phyloP scores from a whole-genome alignment of 2,888 invertebrate species.

The Neoaliturus tenellus region DNA sequence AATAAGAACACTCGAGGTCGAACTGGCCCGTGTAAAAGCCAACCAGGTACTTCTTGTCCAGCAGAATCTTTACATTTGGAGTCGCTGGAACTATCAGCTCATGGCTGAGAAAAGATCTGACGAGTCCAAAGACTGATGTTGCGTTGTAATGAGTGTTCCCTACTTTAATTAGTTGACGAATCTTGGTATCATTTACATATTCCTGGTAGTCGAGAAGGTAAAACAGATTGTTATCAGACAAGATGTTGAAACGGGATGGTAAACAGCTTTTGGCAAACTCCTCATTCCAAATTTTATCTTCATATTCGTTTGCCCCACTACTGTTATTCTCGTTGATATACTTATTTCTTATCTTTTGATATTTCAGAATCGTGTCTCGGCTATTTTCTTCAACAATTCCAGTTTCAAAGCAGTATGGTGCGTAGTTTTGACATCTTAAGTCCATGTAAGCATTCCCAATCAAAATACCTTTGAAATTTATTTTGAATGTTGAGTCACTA shows the following conservation, averaged over 20 bases:
- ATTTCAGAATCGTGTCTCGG: not conserved
- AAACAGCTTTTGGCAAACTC: not conserved
- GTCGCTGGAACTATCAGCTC: slow-evolving; percentile 86
- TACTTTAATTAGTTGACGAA: not conserved
- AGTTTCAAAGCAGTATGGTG: not conserved
- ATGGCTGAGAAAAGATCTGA: slow-evolving; percentile 73
- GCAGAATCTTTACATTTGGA: slow-evolving; percentile 75
- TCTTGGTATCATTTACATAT: not conserved
- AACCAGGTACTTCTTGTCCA: slow-evolving; percentile 81
- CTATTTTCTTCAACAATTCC: not conserved
- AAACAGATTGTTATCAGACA: not conserved
- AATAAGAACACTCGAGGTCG: slow-evolving; percentile 93
- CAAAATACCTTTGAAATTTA: slow-evolving; percentile 48
- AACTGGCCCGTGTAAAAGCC: slow-evolving; percentile 93
- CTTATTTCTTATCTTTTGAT: not conserved
- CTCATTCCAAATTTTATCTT: not conserved
- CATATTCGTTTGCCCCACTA: not conserved
- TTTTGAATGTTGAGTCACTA: not conserved
- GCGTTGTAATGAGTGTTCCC: not conserved
- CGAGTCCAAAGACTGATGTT: not conserved
- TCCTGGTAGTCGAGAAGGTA: not conserved
- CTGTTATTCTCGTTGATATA: not conserved
- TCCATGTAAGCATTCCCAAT: slow-evolving; percentile 18
- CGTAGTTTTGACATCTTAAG: not conserved
- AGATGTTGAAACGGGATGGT: not conserved